Evolutionary conservation across 2,888 invertebrate species (phyloP), one percentile per base, ranked within the genome.

Genomic region (Xylota sylvarum): DNA sequence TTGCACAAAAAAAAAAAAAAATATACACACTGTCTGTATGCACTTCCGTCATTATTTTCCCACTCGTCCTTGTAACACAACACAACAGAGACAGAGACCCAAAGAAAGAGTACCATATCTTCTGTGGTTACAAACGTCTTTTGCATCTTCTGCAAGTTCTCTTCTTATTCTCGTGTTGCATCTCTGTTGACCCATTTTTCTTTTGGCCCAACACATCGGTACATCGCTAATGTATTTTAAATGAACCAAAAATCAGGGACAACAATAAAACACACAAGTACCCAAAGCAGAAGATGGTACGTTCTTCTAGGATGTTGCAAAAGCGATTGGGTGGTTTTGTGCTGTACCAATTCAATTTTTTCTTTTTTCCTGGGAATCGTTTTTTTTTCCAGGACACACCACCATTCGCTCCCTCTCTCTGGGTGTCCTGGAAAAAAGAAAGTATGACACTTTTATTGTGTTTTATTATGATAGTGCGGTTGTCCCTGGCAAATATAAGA

Each of bases 221-320:
- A 35, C 48, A 48, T 60, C 82, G 69, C 82, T 86, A 86, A 86
- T 86, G 86, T 69, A 78, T 86, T 86, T 86, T 82, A 86, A 86
- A 86, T 86, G 82, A 86, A 86, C 86, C 86, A 62, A 73, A 80
- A 73, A 78, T 73, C 72, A 60, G 50, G 55, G 48, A 55, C 70
- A 62, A 52, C 55, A 48, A 56, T 52, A 67, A 67, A 40, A 27
- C 40, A 67, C 12, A 23, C 23, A 35, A 62, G 27, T 48, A 23
- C n/a, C 46, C 40, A 30, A 23, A 23, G 30, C 40, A 56, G 27
- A 23, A 19, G 37, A 27, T 35, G 37, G 12, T 37, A 19, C 19
- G 2, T 17, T 9, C n/a, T 62, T 2, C 43, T 14, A 40, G 30
- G 35, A 46, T 12, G 19, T n/a, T 58, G 35, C 35, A 58, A 40